A percentile compares a stretch with the other conserved stretches of the same genome.
Evolutionary conservation across 2,113 vertebrate species (phyloP).

Genomic region (Parotia lawesii): DNA sequence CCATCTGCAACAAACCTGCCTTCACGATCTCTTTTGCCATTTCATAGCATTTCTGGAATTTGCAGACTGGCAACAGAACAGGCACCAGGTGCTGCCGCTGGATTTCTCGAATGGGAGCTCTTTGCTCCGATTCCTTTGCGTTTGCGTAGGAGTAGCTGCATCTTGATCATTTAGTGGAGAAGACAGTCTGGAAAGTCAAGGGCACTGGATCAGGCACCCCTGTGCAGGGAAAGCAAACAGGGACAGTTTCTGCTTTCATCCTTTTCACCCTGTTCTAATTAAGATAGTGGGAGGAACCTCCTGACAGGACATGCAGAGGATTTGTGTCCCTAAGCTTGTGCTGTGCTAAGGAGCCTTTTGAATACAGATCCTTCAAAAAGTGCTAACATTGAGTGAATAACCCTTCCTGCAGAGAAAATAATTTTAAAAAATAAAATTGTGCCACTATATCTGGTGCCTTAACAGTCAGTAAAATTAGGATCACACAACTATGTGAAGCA

Average conservation of each 20-base stretch:
- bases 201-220: neutral
- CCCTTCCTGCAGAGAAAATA: neutral
- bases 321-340: neutral
- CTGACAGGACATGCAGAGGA: neutral
- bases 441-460: neutral
- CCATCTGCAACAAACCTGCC: neutral
- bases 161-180: neutral
- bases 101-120: accelerated
- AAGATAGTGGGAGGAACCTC: neutral
- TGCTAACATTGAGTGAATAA: accelerated
- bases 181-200: neutral
- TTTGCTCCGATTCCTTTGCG: accelerated
- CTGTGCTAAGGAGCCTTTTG: neutral
- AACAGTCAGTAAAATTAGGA: neutral
- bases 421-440: too few species aligned
- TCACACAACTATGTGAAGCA: neutral
- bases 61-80: neutral
- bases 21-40: neutral
- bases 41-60: neutral
- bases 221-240: neutral
- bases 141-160: neutral
- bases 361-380: neutral
- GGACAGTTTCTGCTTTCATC: neutral
- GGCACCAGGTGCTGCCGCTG: neutral
- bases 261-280: neutral